These are phyloP conservation scores for Aptenodytes patagonicus DNA, from an alignment of 2,113 vertebrate species.

Conservation along the genomic window DNA sequence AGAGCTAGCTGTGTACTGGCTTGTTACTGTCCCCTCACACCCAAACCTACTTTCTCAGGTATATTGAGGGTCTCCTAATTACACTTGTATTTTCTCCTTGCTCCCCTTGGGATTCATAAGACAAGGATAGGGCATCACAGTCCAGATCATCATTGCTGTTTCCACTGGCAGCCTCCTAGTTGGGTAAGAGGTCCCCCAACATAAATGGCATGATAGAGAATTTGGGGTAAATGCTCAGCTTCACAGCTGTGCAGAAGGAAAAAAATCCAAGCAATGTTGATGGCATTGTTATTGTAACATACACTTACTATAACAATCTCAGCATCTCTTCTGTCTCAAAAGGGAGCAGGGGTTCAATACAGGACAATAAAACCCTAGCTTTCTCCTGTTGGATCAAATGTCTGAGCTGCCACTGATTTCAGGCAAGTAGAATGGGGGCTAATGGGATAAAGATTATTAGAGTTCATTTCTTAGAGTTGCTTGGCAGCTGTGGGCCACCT, in stretches of 20 bases:
- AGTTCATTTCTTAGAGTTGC: neutral
- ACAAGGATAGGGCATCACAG: neutral
- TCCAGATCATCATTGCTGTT: neutral
- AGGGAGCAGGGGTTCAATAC: neutral
- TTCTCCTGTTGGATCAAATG: neutral
- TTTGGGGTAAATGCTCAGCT: neutral
- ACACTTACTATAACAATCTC: neutral
- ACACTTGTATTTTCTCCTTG: neutral
- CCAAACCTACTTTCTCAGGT: neutral
- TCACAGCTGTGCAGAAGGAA: neutral
- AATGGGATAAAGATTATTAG: neutral
- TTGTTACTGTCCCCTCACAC: neutral
- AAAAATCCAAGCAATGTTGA: neutral
- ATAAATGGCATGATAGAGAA: neutral
- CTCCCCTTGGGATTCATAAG: neutral
- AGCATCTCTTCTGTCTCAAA: neutral
- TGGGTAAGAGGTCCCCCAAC: neutral
- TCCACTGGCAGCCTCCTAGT: neutral
- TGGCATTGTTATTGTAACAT: neutral
- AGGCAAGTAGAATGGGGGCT: neutral
- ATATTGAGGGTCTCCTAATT: neutral
- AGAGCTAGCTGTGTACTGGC: neutral
- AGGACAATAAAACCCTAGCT: neutral
- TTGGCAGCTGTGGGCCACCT: neutral
- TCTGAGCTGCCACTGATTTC: neutral